Evolutionary conservation across 2,113 vertebrate species (phyloP), one percentile per base, ranked within the genome.

Genomic region (Hoplias malabaricus): DNA sequence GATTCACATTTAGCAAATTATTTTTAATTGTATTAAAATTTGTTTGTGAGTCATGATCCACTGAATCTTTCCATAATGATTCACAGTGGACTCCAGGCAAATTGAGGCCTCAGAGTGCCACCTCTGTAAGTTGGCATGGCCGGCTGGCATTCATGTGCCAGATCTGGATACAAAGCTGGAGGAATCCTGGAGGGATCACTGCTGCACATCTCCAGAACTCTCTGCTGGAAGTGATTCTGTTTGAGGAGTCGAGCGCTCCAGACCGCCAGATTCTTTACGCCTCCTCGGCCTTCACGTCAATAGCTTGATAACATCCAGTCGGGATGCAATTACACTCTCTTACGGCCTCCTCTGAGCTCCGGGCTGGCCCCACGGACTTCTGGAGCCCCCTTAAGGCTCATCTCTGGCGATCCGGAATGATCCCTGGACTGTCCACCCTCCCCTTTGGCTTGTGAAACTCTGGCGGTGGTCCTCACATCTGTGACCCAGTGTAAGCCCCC

Each of bases 251-350:
- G 73, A 75, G 80, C 83, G 83, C 84, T 78, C 71, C 80, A 87
- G 82, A 87, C 87, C 81, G 72, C 82, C 71, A 85, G 78, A 85
- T 86, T 78, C 81, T 85, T 82, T 83, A 75, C 79, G 72, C 87
- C 86, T 87, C 80, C 82, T 78, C 56, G 69, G 78, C 66, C 80
- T 87, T 85, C 80, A 71, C 85, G 86, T 90, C 89, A 89, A 86
- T 89, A 90, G 89, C 87, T 87, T 84, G 79, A 83, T 88, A 86
- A 79, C 78, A 84, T 84, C 77, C 82, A 76, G 80, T 82, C 63
- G 56, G 84, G 78, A 83, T 79, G 84, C 89, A 89, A 91, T 92
- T 90, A 90, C 84, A 87, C 82, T 87, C 88, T 87, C 85, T 34
- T 50, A 75, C 88, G 82, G 85, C 78, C 77, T 27, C 83, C 82